Evolutionary conservation across 2,888 invertebrate genomes (phyloP), one percentile per base, ranked within the genome.

Genomic region (Imbricaverruca yamaguchii): DNA sequence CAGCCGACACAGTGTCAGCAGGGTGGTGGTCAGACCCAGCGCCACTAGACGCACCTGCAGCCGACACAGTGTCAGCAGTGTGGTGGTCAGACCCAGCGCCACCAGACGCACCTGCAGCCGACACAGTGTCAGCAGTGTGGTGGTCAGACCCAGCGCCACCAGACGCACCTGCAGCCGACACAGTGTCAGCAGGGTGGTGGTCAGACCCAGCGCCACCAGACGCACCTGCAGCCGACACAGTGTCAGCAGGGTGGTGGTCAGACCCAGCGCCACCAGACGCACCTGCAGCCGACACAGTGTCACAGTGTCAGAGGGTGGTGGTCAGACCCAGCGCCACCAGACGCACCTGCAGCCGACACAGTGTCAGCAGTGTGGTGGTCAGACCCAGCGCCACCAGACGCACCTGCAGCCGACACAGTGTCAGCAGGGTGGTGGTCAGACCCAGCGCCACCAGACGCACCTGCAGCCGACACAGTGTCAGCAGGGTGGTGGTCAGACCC

Each of bases 391-490:
- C 87, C 86, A 89, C 88, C 82, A 89, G 86, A 81, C 87, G 88
- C 67, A 91, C 87, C 89, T 90, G 84, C 18, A 25, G 25, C 11
- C 25, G 6, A 13, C 18, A 6, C 13, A 6, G 3, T 67, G 89
- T 85, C 85, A 89, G 89, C 77, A 91, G 85, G 0, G 90, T 89
- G 83, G 89, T 87, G n/a, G 88, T 86, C 55, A 86, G 85, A n/a
- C 89, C 89, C 82, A 89, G 88, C 80, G 88, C 87, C 86, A 89
- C 88, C 82, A 89, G 86, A 81, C 87, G 88, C 67, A 91, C 87
- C 89, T 90, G 84, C 18, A 25, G 25, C 11, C 25, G 6, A 13
- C 18, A 6, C 13, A 6, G 3, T 67, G 89, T 85, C 85, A 89
- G 89, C 77, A 91, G 85, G 0, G 90, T 89, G 83, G 89, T 87